Percentiles rank a stretch among this genome's conserved stretches.
phyloP scores from a whole-genome alignment of 1,140 invertebrate species.

The Drosophila virilis region DNA sequence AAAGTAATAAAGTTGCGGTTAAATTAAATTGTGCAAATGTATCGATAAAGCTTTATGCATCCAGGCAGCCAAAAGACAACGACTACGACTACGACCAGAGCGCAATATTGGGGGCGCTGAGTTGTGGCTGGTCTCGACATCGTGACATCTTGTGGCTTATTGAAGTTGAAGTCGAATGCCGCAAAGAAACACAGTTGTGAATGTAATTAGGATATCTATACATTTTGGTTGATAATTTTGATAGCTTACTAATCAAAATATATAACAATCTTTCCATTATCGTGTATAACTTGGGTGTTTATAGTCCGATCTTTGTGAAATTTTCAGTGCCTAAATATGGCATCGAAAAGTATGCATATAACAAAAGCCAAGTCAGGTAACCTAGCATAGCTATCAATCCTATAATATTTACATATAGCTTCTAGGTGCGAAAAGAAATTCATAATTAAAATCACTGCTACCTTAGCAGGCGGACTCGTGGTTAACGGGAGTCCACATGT shows the following conservation, averaged over 20 bases:
- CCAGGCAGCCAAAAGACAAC: not conserved
- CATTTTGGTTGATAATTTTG: not conserved
- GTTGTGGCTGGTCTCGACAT: not conserved
- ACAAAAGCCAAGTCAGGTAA: too few species aligned
- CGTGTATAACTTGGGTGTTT: too few species aligned
- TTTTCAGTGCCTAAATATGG: too few species aligned
- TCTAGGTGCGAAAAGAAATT: not conserved
- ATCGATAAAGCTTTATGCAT: conserved; percentile 72
- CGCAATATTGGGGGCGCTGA: not conserved
- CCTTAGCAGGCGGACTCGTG: not conserved
- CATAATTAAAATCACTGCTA: conserved; percentile 13
- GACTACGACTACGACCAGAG: not conserved
- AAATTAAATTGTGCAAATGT: conserved; percentile 81
- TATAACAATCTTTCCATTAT: too few species aligned
- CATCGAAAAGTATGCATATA: too few species aligned
- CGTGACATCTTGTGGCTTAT: conserved; percentile 23
- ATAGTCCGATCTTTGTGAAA: too few species aligned
- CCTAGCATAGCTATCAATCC: not conserved
- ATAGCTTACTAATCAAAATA: not conserved
- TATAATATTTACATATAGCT: not conserved
- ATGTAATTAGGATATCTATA: not conserved
- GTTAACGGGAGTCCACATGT: not conserved
- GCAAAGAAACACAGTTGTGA: not conserved
- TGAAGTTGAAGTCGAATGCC: conserved; percentile 4
- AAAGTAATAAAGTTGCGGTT: conserved; percentile 80